Conservation (phyloP, 2,888 invertebrate genomes). For the Notodonta dromedarius region DNA sequence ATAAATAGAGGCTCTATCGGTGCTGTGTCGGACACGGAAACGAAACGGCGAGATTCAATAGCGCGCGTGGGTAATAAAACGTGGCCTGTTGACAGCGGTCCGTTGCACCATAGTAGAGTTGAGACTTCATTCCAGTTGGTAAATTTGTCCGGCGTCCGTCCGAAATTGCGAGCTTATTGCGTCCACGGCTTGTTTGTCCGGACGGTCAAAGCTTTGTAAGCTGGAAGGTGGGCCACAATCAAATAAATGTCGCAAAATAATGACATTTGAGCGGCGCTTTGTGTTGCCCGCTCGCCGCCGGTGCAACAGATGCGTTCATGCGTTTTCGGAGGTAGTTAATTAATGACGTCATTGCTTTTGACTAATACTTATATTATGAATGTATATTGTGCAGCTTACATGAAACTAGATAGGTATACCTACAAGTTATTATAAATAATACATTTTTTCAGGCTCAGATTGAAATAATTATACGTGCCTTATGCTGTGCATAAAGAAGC, state of each 20-base stretch:
- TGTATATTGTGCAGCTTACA: too few species aligned
- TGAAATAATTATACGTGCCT: too few species aligned
- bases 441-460: too few species aligned
- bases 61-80: conserved; percentile 73
- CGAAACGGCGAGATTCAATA: conserved; percentile 70
- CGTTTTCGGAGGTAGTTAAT: conserved; percentile 20
- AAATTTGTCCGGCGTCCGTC: conserved; percentile 77
- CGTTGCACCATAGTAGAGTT: conserved; percentile 59
- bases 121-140: conserved; percentile 78
- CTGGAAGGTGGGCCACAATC: conserved; percentile 64
- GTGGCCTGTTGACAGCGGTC: conserved; percentile 72
- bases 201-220: conserved; percentile 75
- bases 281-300: conserved; percentile 15
- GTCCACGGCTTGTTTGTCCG: conserved; percentile 70
- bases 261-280: conserved; percentile 25
- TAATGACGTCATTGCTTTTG: conserved; percentile 6
- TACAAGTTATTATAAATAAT: too few species aligned
- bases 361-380: background rate
- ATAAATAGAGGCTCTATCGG: conserved; percentile 20
- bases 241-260: conserved; percentile 62
- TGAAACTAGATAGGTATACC: too few species aligned
- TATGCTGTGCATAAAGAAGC: too few species aligned
- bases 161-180: conserved; percentile 79
- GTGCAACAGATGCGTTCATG: conserved; percentile 33
- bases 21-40: conserved; percentile 50